Evolutionary conservation across 2,888 invertebrate genomes (phyloP), one percentile per base, ranked within the genome.

Genomic region (Campoplex nolae): DNA sequence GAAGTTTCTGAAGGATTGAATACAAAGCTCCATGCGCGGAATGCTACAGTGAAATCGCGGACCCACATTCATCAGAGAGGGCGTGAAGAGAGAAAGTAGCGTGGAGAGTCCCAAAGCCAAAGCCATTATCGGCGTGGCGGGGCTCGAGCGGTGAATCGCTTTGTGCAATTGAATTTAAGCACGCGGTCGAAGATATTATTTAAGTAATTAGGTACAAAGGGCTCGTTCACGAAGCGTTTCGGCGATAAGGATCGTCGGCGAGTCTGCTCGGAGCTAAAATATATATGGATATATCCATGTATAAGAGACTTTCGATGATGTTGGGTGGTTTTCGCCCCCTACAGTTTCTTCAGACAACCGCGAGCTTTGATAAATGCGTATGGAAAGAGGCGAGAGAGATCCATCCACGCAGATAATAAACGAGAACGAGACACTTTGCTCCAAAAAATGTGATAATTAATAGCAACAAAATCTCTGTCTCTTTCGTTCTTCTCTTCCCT

Each of bases 141-240:
- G 89, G 89, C 58, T 67, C 51, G 38, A 58, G 51, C 71, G 62
- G 56, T 42, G 81, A 67, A 73, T 62, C 56, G 84, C 90, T 91
- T 92, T 91, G 90, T 89, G 91, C 93, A 92, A 94, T 94, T 94
- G 93, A 93, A 94, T 94, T 92, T 91, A 93, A 93, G 92, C 91
- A 92, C 93, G 91, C 93, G 91, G 92, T 93, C 92, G 91, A 93
- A 94, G 94, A 94, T 94, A 94, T 94, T 93, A 94, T 94, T 94
- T 92, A 93, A 93, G 93, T 94, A 94, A 94, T 94, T 94, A 93
- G 91, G 90, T 92, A 93, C 93, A 93, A 92, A 92, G 93, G 93
- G 92, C 90, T 92, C 93, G 92, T 93, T 94, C 92, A 93, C 91
- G 90, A 88, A 90, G 91, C 89, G 90, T 90, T 90, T 91, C 85